Percentiles rank a stretch among this genome's conserved stretches.
phyloP scores from a whole-genome alignment of 2,797 vertebrate species.

The Muraenolepis orangiensis region DNA sequence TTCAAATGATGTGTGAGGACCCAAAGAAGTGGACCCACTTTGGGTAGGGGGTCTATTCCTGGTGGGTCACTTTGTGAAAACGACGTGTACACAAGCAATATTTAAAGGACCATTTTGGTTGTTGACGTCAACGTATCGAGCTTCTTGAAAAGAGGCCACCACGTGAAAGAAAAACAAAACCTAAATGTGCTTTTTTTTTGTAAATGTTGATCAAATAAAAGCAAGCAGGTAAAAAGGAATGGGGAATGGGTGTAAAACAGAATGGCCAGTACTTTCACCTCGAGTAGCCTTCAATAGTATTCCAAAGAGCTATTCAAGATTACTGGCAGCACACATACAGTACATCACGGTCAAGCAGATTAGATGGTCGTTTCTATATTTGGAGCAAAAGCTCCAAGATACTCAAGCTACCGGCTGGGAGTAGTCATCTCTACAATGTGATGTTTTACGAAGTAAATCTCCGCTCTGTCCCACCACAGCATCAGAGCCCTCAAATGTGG shows the following conservation, averaged over 20 bases:
- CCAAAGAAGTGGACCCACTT: no score
- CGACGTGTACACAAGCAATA: not conserved
- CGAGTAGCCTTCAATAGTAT: constrained; percentile 30
- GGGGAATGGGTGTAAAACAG: constrained; percentile 20
- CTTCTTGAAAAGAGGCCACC: not conserved
- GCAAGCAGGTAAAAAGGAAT: not conserved
- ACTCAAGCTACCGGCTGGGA: constrained; percentile 50
- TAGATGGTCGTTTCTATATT: constrained; percentile 46
- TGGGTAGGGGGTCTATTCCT: not conserved
- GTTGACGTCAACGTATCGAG: not conserved
- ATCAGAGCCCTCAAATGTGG: constrained; percentile 37
- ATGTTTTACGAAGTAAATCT: constrained; percentile 57
- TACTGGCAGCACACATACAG: constrained; percentile 36
- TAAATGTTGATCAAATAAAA: not conserved
- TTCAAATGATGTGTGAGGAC: not conserved
- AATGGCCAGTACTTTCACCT: constrained; percentile 41
- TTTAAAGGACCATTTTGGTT: not conserved
- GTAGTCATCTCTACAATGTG: constrained; percentile 54
- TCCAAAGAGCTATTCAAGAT: constrained; percentile 43
- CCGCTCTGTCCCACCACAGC: constrained; percentile 48
- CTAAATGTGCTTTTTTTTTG: no score
- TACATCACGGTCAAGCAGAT: constrained; percentile 60
- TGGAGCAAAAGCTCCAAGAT: constrained; percentile 34
- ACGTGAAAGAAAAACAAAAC: not conserved
- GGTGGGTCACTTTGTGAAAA: not conserved